Base-by-base conservation (phyloP, 2,888 invertebrate species). In the Eupeodes luniger region DNA sequence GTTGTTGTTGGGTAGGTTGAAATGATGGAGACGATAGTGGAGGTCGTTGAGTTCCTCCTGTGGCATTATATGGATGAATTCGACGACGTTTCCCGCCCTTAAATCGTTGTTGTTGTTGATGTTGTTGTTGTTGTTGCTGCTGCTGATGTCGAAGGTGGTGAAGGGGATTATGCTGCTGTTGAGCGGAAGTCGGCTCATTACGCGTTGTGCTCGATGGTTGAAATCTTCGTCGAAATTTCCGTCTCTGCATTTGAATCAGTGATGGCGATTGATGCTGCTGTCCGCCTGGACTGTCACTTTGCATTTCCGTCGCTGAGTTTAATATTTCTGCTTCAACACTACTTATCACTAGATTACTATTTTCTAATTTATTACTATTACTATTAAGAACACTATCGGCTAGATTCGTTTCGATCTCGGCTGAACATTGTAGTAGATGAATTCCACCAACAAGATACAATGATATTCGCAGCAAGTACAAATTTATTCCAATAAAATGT, bases 371-470 rank as follows among this genome's bases (percentile, higher is more conserved):
- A 80, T 76, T 57, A 14, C 67, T 80, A 67, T 51, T 53, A 88
- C 53, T 36, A 88, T 47, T 76, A 57, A 83, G 77, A 81, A 87
- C 79, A 89, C 81, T 84, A 81, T 88, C 66, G 81, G 88, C 81
- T 49, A 67, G 47, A 75, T 81, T 81, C n/a, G 69, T 57, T 79
- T 81, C 81, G 47, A 47, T 55, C 27, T 82, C 75, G 59, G 84
- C 55, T 10, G 86, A 19, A 19, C 34, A 76, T 67, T 81, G 72
- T 14, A 84, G 36, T 10, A 81, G 61, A 14, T 81, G 70, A 14
- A 87, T 81, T 19, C 84, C 90, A 89, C 91, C 91, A 90, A 91
- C 90, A 84, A 90, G 86, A 83, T 88, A 89, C 67, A 90, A 61
- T 55, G 81, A 85, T 77, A 89, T 85, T 64, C 84, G 83, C n/a